Base-by-base conservation (phyloP, 2,797 vertebrate species). In the Micrastur ruficollis region DNA sequence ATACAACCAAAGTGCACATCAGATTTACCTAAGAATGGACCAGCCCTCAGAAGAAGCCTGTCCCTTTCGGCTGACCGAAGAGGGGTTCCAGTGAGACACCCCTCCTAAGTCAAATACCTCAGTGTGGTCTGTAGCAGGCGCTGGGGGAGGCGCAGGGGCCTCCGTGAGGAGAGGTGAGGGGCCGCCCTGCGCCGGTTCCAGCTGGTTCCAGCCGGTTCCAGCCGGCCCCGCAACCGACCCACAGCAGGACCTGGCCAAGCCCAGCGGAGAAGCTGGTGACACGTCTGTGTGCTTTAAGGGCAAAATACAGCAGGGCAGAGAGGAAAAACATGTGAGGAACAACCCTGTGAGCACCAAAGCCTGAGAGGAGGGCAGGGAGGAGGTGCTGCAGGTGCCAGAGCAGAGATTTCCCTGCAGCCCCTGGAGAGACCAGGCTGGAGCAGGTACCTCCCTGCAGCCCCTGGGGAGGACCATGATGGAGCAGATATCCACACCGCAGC, bases 181-280 rank as follows among this genome's bases (percentile, higher is more conserved):
- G 53, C 81, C 55, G 52, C 29, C 65, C 68, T 4, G 3, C 1
- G 22, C 62, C 8, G 0, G 11, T 42, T 42, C 42, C 42, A 42
- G 42, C 42, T 16, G 42, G 42, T 42, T 42, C 16, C 14, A 36
- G 36, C 36, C 9, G 36, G 16, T 29, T 42, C 59, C 59, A 36
- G 4, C 58, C 20, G 2, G 22, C 21, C 44, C 71, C 19, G 2
- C 25, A 3, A 11, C 27, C 40, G n/a, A 56, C 38, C 42, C 10
- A 1, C 61, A 40, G 70, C 65, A 52, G 62, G n/a, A 31, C 49
- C 32, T 3, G 2, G 3, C 47, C 14, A 34, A 67, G 42, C 36
- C 63, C 29, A 2, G 2, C 0, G 0, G 22, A 55, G 29, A 56
- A 52, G 42, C 15, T 8, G 5, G 5, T 4, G 11, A 19, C 20